Percentiles rank a stretch among this genome's conserved stretches.
phyloP scores from a whole-genome alignment of 2,888 invertebrate species.

The Ormyrus thymus region DNA sequence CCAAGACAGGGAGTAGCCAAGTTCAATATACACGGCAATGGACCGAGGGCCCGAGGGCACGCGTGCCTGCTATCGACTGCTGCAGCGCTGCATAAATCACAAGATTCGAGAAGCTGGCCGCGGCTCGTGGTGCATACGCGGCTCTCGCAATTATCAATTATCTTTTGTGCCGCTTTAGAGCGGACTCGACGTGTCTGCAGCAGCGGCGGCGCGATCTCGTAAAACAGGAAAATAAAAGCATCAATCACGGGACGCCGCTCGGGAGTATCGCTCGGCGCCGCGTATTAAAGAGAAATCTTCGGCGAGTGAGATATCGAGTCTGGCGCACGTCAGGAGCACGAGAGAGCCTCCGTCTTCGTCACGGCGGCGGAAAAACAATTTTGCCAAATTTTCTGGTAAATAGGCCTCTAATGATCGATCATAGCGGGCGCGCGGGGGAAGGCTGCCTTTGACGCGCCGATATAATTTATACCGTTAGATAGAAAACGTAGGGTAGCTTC shows the following conservation, averaged over 20 bases:
- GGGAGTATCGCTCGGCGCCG: background rate
- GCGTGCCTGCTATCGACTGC: constrained; percentile 54
- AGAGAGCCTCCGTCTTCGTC: constrained; percentile 42
- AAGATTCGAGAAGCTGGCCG: background rate
- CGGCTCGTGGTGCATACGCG: background rate
- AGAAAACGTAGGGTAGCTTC: constrained; percentile 70
- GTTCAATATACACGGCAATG: constrained; percentile 70
- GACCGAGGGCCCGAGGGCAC: constrained; percentile 61
- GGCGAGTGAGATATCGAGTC: constrained; percentile 50
- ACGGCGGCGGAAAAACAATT: constrained; percentile 62
- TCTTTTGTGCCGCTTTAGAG: background rate
- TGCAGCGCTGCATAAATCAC: constrained; percentile 68
- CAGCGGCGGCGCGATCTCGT: constrained; percentile 13
- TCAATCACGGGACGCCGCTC: constrained; percentile 40
- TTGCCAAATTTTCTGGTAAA: constrained; percentile 72
- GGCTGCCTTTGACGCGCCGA: constrained; percentile 73
- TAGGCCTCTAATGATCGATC: constrained; percentile 74
- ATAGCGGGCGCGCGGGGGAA: constrained; percentile 56
- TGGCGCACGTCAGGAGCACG: constrained; percentile 50
- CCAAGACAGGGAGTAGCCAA: constrained; percentile 64
- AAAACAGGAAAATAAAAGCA: constrained; percentile 41
- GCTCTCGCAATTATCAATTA: constrained; percentile 11
- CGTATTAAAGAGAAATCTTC: background rate
- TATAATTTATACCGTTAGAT: constrained; percentile 75
- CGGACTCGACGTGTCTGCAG: background rate